Base-by-base conservation (phyloP, 2,888 invertebrate genomes). In the Caenorhabditis becei region DNA sequence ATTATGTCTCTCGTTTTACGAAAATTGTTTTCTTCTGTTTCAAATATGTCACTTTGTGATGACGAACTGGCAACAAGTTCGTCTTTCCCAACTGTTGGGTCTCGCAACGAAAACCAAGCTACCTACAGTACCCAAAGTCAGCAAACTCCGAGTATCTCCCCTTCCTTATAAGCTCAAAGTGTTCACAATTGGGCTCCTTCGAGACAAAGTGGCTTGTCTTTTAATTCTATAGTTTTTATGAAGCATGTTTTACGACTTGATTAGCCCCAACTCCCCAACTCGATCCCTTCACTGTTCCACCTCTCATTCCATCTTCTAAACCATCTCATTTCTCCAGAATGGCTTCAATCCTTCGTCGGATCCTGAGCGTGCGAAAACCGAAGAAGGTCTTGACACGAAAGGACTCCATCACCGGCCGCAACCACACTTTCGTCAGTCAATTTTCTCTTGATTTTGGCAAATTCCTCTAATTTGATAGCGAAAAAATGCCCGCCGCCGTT, bases 331-430 rank as follows among this genome's bases (percentile, higher is more conserved):
- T 47, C 66, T 81, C 20, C 69, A 61, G 59, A 61, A 89, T 88
- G 89, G 84, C 88, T 5, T 80, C 87, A 7, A 35, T 89, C 20
- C 80, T 89, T n/a, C 88, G 89, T n/a, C 86, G 86, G 61, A 51
- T 89, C 24, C 87, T 88, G n/a, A 67, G 63, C 20, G 35, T 78
- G 2, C 69, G 77, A 2, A 81, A 81, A 47, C 80, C 80, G 65
- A 87, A 88, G 58, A 87, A 87, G 65, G 86, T 88, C 66, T 24
- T 75, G 47, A 89, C 90, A 1, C 86, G 88, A 61, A 90, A 89
- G 79, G 88, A 90, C 71, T 90, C 90, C 10, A 86, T 90, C 56
- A 90, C 90, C 8, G 90, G 90, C 14, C 63, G 90, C 37, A 91
- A 90, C 72, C 87, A 90, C 61, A 87, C 85, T 24, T 91, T 90